Evolutionary conservation across 2,888 invertebrate genomes (phyloP).

Genomic region (Prostheceraeus crozeri): DNA sequence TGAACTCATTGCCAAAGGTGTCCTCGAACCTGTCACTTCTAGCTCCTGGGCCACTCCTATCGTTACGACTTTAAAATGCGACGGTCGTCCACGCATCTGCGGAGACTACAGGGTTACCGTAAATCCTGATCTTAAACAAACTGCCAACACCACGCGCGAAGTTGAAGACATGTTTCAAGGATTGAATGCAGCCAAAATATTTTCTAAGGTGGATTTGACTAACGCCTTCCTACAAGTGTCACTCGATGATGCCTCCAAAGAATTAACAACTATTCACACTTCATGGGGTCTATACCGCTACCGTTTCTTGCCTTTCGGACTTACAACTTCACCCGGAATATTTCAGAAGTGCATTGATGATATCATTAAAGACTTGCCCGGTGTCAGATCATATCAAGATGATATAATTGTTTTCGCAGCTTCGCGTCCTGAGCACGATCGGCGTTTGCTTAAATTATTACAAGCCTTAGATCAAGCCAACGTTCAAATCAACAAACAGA

Average conservation of each 20-base stretch:
- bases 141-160: not conserved
- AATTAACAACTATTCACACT: not conserved
- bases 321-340: not conserved
- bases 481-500: conserved; percentile 12
- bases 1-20: not conserved
- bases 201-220: conserved; percentile 21
- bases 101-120: conserved; percentile 20
- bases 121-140: conserved; percentile 25
- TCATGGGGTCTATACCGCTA: too few species aligned
- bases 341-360: not conserved
- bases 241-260: not conserved
- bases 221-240: conserved; percentile 3
- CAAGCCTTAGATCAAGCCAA: conserved; percentile 9
- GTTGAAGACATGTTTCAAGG: conserved; percentile 25
- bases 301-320: too few species aligned
- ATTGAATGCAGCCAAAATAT: not conserved
- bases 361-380: conserved; percentile 1
- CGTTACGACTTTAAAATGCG: not conserved
- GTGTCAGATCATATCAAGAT: conserved; percentile 13
- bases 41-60: conserved; percentile 14
- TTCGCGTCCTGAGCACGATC: not conserved
- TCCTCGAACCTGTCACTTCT: not conserved
- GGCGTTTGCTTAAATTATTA: not conserved
- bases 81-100: not conserved
- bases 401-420: conserved; percentile 13